A percentile compares a stretch with the other conserved stretches of the same genome.
Evolutionary conservation across 2,888 invertebrate genomes (phyloP).

Genomic region (Nomada hirtipes): DNA sequence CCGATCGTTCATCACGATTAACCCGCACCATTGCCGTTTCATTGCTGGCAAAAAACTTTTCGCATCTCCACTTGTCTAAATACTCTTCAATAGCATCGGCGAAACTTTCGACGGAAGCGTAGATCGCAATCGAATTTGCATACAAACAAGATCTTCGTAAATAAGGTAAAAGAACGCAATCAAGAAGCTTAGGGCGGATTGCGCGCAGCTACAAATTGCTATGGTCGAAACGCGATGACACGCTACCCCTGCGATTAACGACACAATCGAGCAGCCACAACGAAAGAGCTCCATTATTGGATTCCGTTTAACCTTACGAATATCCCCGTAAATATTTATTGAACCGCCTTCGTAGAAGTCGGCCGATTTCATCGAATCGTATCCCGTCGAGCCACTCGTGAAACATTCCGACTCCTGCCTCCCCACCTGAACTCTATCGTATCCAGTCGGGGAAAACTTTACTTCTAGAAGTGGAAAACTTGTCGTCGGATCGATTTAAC

Average conservation of each 20-base stretch:
- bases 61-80: slow-evolving; percentile 21
- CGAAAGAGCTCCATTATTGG: slow-evolving; percentile 64
- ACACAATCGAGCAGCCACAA: slow-evolving; percentile 43
- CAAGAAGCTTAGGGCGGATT: slow-evolving; percentile 14
- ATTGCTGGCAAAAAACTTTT: slow-evolving; percentile 1
- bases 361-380: slow-evolving; percentile 36
- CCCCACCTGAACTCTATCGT: slow-evolving; percentile 32
- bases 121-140: slow-evolving; percentile 19
- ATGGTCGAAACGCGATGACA: slow-evolving; percentile 31
- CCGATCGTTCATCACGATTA: too few relatives aligned
- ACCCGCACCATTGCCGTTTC: too few relatives aligned
- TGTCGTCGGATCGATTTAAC: slow-evolving; percentile 54
- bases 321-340: slow-evolving; percentile 70
- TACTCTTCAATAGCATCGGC: too few relatives aligned
- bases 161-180: slow-evolving; percentile 21
- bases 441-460: slow-evolving; percentile 40
- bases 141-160: slow-evolving; percentile 39
- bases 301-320: slow-evolving; percentile 69
- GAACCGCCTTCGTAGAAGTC: slow-evolving; percentile 34
- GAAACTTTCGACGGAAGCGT: background rate
- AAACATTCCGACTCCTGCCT: slow-evolving; percentile 36
- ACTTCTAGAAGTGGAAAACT: slow-evolving; percentile 51
- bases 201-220: slow-evolving; percentile 28
- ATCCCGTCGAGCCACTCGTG: slow-evolving; percentile 25
- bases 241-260: slow-evolving; percentile 54